These are phyloP conservation scores for Chironomus riparius DNA, from an alignment of 2,888 invertebrate species.

Conservation along the genomic window DNA sequence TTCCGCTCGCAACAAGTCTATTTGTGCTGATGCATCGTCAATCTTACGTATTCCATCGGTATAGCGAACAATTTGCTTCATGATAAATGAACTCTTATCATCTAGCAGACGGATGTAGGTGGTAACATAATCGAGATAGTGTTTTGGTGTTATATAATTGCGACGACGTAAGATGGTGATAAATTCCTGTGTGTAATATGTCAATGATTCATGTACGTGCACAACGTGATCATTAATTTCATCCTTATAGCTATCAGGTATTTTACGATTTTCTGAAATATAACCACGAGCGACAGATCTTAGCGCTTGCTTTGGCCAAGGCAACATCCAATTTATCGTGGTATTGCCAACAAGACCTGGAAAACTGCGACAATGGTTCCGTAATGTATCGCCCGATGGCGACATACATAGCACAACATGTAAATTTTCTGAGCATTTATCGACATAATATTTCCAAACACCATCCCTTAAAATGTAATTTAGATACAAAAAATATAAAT, in stretches of 20 bases:
- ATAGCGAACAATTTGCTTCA: slow-evolving; percentile 37
- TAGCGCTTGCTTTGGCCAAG: slow-evolving; percentile 86
- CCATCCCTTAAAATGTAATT: slow-evolving; percentile 51
- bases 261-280: slow-evolving; percentile 32
- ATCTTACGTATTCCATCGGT: slow-evolving; percentile 48
- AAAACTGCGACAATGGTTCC: slow-evolving; percentile 80
- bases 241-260: slow-evolving; percentile 58
- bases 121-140: slow-evolving; percentile 79
- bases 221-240: slow-evolving; percentile 76
- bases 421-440: slow-evolving; percentile 69
- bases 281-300: slow-evolving; percentile 53
- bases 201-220: slow-evolving; percentile 70
- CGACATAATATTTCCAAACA: slow-evolving; percentile 77
- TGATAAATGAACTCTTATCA: slow-evolving; percentile 38
- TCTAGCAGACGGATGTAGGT: slow-evolving; percentile 67
- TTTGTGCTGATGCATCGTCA: slow-evolving; percentile 73
- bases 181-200: slow-evolving; percentile 63
- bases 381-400: slow-evolving; percentile 70
- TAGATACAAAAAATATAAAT: neutral
- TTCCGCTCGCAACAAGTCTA: slow-evolving; percentile 69
- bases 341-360: slow-evolving; percentile 88
- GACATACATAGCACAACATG: slow-evolving; percentile 90
- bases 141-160: slow-evolving; percentile 87
- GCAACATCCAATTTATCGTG: slow-evolving; percentile 88
- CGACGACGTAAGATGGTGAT: slow-evolving; percentile 61